Conservation (phyloP, 2,797 vertebrate genomes). For the Sebastes oblongus region DNA sequence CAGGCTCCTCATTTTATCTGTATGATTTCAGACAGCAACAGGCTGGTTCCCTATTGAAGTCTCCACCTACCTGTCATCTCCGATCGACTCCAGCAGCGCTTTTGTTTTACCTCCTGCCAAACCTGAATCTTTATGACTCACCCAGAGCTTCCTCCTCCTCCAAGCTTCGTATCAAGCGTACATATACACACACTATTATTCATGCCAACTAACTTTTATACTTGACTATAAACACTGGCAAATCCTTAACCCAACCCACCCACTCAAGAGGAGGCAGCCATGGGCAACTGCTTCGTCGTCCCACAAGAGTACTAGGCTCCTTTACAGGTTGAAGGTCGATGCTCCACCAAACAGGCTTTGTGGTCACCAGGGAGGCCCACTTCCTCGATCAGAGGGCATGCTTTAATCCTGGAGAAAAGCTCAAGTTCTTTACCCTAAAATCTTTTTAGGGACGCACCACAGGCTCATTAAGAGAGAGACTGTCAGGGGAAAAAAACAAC, state of each 20-base stretch:
- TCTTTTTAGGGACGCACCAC: background rate
- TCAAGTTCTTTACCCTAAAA: background rate
- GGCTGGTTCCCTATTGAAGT: conserved; percentile 38
- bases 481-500: conserved; percentile 6
- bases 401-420: conserved; percentile 35
- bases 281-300: conserved; percentile 47
- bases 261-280: conserved; percentile 62
- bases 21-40: conserved; percentile 59
- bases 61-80: conserved; percentile 62
- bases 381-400: conserved; percentile 33
- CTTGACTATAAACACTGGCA: conserved; percentile 47
- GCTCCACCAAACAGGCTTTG: conserved; percentile 68
- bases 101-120: conserved; percentile 69
- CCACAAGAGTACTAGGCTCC: conserved; percentile 47
- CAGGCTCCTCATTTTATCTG: conserved; percentile 33
- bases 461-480: conserved; percentile 13
- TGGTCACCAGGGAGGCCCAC: conserved; percentile 55
- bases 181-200: conserved; percentile 41
- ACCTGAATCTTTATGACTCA: conserved; percentile 69
- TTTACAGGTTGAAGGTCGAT: conserved; percentile 69
- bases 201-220: conserved; percentile 58
- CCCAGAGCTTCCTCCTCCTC: conserved; percentile 41
- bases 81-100: conserved; percentile 46
- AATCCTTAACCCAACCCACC: conserved; percentile 48
- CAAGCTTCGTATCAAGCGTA: conserved; percentile 1